These are phyloP conservation scores for Yponomeuta cagnagella DNA, from an alignment of 2,888 invertebrate species.

Conservation along the genomic window DNA sequence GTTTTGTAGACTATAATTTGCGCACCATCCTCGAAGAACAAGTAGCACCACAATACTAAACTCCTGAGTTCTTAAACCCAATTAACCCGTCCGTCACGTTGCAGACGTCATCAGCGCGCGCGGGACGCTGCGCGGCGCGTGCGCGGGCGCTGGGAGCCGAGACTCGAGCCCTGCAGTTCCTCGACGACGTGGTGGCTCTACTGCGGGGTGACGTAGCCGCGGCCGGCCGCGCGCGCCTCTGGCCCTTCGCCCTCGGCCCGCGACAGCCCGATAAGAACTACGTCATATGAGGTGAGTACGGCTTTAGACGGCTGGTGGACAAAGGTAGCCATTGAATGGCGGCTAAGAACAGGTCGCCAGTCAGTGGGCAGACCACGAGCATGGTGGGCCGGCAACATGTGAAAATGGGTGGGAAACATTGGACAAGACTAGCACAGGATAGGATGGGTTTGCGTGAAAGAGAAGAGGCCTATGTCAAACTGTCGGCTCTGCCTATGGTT, in stretches of 20 bases:
- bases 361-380: no score
- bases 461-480: no score
- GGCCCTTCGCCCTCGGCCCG: conserved; percentile 62
- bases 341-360: no score
- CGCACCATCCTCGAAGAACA: no score
- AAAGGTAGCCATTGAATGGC: neutral
- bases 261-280: conserved; percentile 55
- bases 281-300: conserved; percentile 46
- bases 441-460: no score
- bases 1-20: no score
- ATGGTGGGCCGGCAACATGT: no score
- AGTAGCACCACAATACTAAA: no score
- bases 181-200: conserved; percentile 74
- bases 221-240: conserved; percentile 43
- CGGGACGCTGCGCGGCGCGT: conserved; percentile 57
- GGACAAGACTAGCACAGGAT: no score
- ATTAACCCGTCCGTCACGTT: neutral
- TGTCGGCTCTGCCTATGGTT: no score
- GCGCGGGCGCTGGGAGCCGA: conserved; percentile 64
- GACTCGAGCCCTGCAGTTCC: conserved; percentile 64
- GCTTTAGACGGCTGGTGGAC: neutral
- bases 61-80: neutral
- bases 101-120: conserved; percentile 35
- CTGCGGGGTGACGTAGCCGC: conserved; percentile 65
- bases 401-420: no score